phyloP scores from a whole-genome alignment of 1,140 invertebrate genomes.

The Odontomachus brunneus region DNA sequence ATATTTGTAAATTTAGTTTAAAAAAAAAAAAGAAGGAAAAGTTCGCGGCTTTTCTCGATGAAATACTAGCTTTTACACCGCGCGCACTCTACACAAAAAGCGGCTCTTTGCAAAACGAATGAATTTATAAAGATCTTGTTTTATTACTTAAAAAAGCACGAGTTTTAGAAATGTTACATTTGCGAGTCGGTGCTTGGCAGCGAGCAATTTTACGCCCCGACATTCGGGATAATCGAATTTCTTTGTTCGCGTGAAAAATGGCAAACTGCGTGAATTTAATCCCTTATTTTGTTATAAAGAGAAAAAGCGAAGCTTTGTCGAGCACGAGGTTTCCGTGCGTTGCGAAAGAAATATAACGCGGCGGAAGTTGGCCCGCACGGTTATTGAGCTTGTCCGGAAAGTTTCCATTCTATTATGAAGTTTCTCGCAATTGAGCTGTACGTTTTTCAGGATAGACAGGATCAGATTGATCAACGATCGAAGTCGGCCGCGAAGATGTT shows the following conservation, averaged over 20 bases:
- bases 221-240: background rate
- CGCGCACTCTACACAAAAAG: no score
- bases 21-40: no score
- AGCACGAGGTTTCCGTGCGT: constrained; percentile 23
- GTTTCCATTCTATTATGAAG: constrained; percentile 51
- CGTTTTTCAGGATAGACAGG: constrained; percentile 31
- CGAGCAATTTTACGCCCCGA: background rate
- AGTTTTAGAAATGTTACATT: background rate
- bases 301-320: background rate
- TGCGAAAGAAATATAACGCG: constrained; percentile 39
- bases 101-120: no score
- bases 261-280: background rate
- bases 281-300: background rate
- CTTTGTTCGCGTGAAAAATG: background rate
- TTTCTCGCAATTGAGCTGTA: constrained; percentile 43
- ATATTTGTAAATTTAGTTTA: no score
- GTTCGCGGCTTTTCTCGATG: no score
- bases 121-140: no score
- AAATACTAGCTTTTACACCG: no score
- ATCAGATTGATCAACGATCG: constrained; percentile 46
- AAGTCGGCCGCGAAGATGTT: constrained; percentile 32
- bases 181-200: background rate
- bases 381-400: constrained; percentile 44
- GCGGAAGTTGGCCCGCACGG: constrained; percentile 23
- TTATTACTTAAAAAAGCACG: background rate